These are phyloP conservation scores for Protonemura montana DNA, from an alignment of 2,888 invertebrate species.

Conservation along the genomic window DNA sequence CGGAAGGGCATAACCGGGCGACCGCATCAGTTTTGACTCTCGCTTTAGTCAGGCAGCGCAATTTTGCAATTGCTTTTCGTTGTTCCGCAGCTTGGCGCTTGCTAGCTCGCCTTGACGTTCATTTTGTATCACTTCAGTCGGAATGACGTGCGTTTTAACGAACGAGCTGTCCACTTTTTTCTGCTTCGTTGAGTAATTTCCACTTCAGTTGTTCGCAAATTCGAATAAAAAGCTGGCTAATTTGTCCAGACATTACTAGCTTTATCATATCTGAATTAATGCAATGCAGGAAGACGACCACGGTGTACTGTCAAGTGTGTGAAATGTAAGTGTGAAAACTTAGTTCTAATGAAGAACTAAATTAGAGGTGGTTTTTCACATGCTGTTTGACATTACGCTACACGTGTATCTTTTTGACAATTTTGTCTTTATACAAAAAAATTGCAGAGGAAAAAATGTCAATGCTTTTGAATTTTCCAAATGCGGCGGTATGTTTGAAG, in stretches of 20 bases:
- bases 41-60: not conserved
- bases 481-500: too few relatives aligned
- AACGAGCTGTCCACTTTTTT: conserved; percentile 30
- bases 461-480: too few relatives aligned
- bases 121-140: conserved; percentile 23
- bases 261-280: not conserved
- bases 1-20: not conserved
- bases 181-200: conserved; percentile 24
- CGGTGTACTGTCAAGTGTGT: not conserved
- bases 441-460: too few relatives aligned
- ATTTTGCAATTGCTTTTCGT: not conserved
- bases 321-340: not conserved
- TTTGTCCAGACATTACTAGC: conserved; percentile 24
- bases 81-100: not conserved
- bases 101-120: conserved; percentile 1
- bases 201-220: conserved; percentile 23
- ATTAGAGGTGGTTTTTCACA: not conserved
- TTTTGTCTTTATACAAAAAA: too few relatives aligned
- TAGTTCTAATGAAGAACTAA: not conserved
- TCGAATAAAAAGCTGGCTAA: conserved; percentile 27
- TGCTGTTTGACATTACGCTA: too few relatives aligned
- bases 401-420: too few relatives aligned
- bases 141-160: conserved; percentile 19
- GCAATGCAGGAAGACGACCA: not conserved
- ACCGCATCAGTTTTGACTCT: conserved; percentile 1